Percentiles rank a stretch among this genome's conserved stretches.
These are phyloP conservation scores for Cyprinodon variegatus DNA, from an alignment of 2,113 vertebrate genomes.

Conservation along the genomic window DNA sequence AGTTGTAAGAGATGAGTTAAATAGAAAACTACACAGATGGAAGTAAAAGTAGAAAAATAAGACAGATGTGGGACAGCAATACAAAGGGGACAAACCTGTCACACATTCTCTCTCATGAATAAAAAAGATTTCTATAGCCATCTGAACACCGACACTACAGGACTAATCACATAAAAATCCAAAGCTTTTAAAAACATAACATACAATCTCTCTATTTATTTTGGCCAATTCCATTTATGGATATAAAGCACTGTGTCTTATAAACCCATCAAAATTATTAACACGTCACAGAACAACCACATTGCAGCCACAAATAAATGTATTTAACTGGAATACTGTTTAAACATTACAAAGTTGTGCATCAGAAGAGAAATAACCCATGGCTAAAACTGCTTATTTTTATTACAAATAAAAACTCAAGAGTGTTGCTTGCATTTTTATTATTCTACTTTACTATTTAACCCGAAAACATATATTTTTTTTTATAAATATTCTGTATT, in stretches of 20 bases:
- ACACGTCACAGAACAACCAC: neutral
- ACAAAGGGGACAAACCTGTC: conserved; percentile 35
- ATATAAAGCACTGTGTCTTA: neutral
- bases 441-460: neutral
- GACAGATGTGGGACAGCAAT: conserved; percentile 14
- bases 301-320: neutral
- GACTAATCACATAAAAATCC: conserved; percentile 2
- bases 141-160: neutral
- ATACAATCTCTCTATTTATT: neutral
- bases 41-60: neutral
- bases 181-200: neutral
- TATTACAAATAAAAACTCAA: neutral
- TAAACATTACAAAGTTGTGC: neutral
- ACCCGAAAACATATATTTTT: neutral
- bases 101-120: conserved; percentile 19
- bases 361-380: neutral
- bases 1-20: conserved; percentile 13
- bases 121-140: conserved; percentile 19
- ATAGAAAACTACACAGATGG: conserved; percentile 9
- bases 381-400: neutral
- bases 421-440: neutral
- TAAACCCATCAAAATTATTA: neutral
- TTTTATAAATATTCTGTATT: no score
- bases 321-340: neutral
- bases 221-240: neutral